Evolutionary conservation across 2,888 invertebrate genomes (phyloP), one percentile per base, ranked within the genome.

Genomic region (Xiphydria camelus): DNA sequence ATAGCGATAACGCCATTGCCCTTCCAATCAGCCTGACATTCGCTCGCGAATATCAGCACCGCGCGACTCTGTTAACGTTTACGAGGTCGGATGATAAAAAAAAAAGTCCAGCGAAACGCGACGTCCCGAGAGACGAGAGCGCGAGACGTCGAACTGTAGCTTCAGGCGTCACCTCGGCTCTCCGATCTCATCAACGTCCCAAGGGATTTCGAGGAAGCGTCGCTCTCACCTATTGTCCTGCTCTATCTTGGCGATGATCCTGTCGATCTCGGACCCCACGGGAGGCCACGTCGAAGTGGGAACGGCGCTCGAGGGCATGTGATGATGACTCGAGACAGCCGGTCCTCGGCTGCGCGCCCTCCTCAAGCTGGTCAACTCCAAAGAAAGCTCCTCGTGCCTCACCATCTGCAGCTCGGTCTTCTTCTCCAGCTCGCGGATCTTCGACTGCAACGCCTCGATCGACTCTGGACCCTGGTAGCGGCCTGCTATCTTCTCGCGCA

Each of bases 181-280:
- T n/a, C n/a, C n/a, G n/a, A n/a, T n/a, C n/a, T n/a, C n/a, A n/a
- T n/a, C n/a, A n/a, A n/a, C n/a, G n/a, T n/a, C n/a, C n/a, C n/a
- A n/a, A n/a, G n/a, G n/a, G n/a, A n/a, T n/a, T n/a, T n/a, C n/a
- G n/a, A n/a, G n/a, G n/a, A n/a, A n/a, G n/a, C n/a, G n/a, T n/a
- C n/a, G n/a, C n/a, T n/a, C 33, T 50, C 49, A 68, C 64, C 48
- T 56, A 39, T 62, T 72, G 47, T 83, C 82, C 72, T 93, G 94
- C 78, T 94, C 93, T 68, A 94, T 91, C 81, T 94, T 94, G 61
- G 93, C 93, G 90, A 94, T 93, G 76, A 94, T 91, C 70, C 91
- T 84, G 77, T 94, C 93, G 74, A 94, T 93, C 79, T 94, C 93
- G 29, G 87, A 84, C 53, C 84, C 85, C 60, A 77, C 70, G 7